Evolutionary conservation across 2,113 vertebrate species (phyloP).

Genomic region (Panurus biarmicus): DNA sequence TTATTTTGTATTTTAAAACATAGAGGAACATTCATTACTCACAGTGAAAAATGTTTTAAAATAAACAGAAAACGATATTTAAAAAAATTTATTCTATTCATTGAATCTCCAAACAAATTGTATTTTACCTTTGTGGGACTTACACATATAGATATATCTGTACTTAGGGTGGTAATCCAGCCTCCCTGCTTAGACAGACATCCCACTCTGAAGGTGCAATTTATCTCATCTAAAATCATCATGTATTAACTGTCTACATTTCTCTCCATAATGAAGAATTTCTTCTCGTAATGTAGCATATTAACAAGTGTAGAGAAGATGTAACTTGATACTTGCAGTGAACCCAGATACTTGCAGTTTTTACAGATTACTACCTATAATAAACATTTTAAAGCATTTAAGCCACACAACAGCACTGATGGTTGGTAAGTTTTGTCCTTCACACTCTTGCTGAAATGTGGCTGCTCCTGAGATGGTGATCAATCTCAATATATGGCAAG

Average conservation of each 20-base stretch:
- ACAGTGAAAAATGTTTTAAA: neutral
- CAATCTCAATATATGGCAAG: neutral
- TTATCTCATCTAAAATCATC: neutral
- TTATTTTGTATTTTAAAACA: neutral
- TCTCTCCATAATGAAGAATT: neutral
- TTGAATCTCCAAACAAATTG: neutral
- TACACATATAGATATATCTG: neutral
- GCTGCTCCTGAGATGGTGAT: fast-evolving
- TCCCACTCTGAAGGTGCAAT: neutral
- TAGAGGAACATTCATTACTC: neutral
- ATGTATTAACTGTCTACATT: neutral
- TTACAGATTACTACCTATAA: neutral
- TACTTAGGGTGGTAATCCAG: neutral
- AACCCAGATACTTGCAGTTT: neutral
- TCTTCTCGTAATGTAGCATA: neutral
- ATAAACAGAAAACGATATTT: neutral
- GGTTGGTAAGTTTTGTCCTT: neutral
- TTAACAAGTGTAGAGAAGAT: neutral
- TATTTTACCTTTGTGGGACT: neutral
- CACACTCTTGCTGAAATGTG: neutral
- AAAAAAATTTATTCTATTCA: neutral
- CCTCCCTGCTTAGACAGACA: neutral
- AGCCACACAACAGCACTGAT: neutral
- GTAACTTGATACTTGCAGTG: neutral
- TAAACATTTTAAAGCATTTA: neutral